Evolutionary conservation across 1,140 invertebrate species (phyloP).

Genomic region (Leptopilina boulardi): DNA sequence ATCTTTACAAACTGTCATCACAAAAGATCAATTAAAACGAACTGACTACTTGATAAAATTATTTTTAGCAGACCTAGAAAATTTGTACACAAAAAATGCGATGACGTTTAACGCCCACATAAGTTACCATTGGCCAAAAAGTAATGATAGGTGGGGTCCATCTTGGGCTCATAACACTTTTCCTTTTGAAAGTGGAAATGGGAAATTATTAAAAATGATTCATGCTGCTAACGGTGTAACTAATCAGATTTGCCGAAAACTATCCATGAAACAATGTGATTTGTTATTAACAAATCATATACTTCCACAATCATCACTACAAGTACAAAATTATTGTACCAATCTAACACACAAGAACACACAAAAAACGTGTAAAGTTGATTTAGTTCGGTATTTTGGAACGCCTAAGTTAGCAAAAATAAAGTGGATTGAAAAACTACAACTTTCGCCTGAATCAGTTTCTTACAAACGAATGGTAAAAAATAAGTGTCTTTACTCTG

Average conservation of each 20-base stretch:
- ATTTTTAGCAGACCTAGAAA: neutral
- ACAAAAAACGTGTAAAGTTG: constrained; percentile 16
- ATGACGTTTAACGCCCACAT: constrained; percentile 12
- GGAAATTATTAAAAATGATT: too few species aligned
- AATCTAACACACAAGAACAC: neutral
- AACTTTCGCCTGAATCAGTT: neutral
- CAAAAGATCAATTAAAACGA: neutral
- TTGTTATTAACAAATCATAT: constrained; percentile 22
- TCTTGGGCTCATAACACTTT: constrained; percentile 14
- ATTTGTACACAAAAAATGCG: neutral
- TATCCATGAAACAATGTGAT: too few species aligned
- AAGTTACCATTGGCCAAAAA: neutral
- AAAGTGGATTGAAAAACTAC: constrained; percentile 19
- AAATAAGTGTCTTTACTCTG: constrained; percentile 25
- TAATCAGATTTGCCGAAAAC: too few species aligned
- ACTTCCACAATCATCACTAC: neutral
- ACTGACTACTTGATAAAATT: neutral
- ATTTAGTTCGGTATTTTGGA: too few species aligned
- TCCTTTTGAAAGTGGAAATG: constrained; percentile 22
- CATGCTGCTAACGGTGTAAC: too few species aligned
- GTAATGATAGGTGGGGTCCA: constrained; percentile 2
- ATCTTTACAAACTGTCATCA: neutral
- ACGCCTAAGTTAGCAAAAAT: neutral
- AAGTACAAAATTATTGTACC: neutral
- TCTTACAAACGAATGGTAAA: constrained; percentile 34